phyloP scores from a whole-genome alignment of 2,888 invertebrate genomes.

The Chaitophorus viminalis region DNA sequence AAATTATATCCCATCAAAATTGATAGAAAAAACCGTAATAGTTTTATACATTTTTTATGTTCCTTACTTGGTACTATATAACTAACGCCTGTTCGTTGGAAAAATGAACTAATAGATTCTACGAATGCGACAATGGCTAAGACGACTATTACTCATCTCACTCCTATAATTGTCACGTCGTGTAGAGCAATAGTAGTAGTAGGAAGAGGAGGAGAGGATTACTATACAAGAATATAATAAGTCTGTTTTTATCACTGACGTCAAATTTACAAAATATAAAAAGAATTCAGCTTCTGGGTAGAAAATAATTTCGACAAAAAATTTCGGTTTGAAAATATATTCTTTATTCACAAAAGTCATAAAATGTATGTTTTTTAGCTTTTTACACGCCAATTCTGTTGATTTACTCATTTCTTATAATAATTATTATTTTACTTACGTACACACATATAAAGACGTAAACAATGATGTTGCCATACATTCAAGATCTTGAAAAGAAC shows the following conservation, averaged over 20 bases:
- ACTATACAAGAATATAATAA: not conserved
- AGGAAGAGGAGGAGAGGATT: not conserved
- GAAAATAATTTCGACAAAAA: not conserved
- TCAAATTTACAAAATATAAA: not conserved
- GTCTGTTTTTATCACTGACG: not conserved
- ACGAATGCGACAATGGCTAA: not conserved
- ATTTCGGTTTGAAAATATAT: not conserved
- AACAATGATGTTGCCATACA: not conserved
- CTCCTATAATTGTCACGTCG: too few relatives aligned
- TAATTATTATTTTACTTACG: too few relatives aligned
- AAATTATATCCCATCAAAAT: not conserved
- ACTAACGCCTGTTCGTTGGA: not conserved
- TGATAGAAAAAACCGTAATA: not conserved
- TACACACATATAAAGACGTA: too few relatives aligned
- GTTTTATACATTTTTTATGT: too few relatives aligned
- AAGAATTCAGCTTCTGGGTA: not conserved
- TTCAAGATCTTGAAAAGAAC: not conserved
- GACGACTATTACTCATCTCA: not conserved
- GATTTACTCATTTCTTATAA: not conserved
- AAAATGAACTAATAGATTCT: not conserved
- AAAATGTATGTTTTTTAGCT: not conserved
- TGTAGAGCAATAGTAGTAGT: not conserved
- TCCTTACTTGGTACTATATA: not conserved
- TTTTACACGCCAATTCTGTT: not conserved
- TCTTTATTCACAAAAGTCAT: not conserved